A percentile compares a stretch with the other conserved stretches of the same genome.
phyloP scores from a whole-genome alignment of 1,140 invertebrate species.

The Eupeodes corollae region DNA sequence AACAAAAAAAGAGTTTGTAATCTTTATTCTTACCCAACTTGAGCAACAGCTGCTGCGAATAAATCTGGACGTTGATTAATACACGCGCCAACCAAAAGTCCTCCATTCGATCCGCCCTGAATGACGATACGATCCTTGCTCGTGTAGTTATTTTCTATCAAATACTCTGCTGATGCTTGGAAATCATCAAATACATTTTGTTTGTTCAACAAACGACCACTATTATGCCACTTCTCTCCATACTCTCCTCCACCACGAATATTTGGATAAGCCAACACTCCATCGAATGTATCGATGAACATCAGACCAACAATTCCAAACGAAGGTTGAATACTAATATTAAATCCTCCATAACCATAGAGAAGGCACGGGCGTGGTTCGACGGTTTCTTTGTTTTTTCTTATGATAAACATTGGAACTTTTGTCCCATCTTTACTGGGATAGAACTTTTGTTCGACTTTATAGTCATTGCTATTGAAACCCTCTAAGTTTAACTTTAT shows the following conservation, averaged over 20 bases:
- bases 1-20: constrained; percentile 4
- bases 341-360: constrained; percentile 97
- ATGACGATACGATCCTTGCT: constrained; percentile 64
- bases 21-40: constrained; percentile 69
- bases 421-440: constrained; percentile 87
- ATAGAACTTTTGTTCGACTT: constrained; percentile 88
- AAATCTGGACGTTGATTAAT: constrained; percentile 92
- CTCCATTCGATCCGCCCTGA: constrained; percentile 94
- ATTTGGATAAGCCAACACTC: constrained; percentile 84
- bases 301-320: constrained; percentile 53
- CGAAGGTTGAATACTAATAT: constrained; percentile 77
- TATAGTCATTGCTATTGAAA: constrained; percentile 70
- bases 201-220: constrained; percentile 80
- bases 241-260: constrained; percentile 96
- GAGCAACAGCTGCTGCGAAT: constrained; percentile 79
- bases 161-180: constrained; percentile 80
- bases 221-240: constrained; percentile 94
- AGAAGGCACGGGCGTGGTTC: constrained; percentile 69
- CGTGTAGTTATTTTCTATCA: constrained; percentile 77
- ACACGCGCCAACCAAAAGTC: constrained; percentile 82
- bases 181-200: constrained; percentile 99
- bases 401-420: constrained; percentile 95
- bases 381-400: constrained; percentile 53
- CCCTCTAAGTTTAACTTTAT: constrained; percentile 69
- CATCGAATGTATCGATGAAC: constrained; percentile 83